Base-by-base conservation (phyloP, 2,888 invertebrate species). In the Campaea margaritaria region DNA sequence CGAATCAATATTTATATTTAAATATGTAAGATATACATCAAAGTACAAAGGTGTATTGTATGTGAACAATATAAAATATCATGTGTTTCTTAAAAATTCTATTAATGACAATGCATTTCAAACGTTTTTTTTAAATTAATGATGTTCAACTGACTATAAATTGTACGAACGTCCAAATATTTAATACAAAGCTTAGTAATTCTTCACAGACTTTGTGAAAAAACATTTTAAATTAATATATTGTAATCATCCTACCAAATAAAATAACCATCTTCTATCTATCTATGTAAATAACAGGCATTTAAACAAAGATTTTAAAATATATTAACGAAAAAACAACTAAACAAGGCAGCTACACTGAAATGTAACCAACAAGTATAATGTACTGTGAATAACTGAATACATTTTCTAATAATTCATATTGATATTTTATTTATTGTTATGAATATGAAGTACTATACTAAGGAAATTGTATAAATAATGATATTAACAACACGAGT, bases 1-100 rank as follows among this genome's bases (percentile, higher is more conserved):
- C 27, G 47, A 54, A 57, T 64, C 63, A 54, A 60, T 59, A 49
- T 61, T 58, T 67, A 65, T 67, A 65, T 67, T 72, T 65, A 70
- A 71, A 65, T 58, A 56, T 41, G 44, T 54, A 56, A 60, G 55
- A 64, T 64, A 64, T 64, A 67, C 58, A 68, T 61, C 55, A 50
- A 62, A 67, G 58, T 67, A 62, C 60, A 67, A 66, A 63, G 58
- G 53, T 64, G 62, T 63, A 58, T 62, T 63, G 28, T 49, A 53
- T 47, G 62, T 54, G 54, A 58, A 62, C 48, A 62, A 51, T 62
- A 62, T 43, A 57, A 62, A 57, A 62, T 57, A 57, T 57, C 36
- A 52, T 15, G 60, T 61, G 60, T 55, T 52, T 39, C 39, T 15
- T 45, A 47, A 57, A 59, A 57, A 46, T 34, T 34, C 39, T 52